Conservation (phyloP, 2,113 vertebrate genomes). For the Neogale vison region DNA sequence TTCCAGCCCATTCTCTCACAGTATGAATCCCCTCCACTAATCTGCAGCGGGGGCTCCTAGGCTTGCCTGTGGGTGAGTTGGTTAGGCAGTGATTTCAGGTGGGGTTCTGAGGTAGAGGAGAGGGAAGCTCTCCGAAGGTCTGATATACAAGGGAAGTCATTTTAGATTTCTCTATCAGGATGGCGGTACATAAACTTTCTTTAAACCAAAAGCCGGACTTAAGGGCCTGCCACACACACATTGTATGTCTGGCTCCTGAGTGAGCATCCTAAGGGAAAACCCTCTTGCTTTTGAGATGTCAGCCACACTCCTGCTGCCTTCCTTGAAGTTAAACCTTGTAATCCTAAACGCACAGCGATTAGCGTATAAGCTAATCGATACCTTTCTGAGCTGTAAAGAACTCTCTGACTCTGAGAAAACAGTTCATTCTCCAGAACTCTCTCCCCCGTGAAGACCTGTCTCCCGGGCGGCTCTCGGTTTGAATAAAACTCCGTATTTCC, state of each 20-base stretch:
- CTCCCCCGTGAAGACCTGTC: not conserved
- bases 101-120: not conserved
- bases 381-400: not conserved
- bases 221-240: not conserved
- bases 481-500: not conserved
- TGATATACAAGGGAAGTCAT: not conserved
- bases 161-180: not conserved
- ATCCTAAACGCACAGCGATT: no score
- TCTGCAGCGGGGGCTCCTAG: not conserved
- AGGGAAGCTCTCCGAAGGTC: not conserved
- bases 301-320: no score
- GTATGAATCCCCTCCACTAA: not conserved
- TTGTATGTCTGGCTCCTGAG: not conserved
- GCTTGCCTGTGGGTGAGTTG: not conserved
- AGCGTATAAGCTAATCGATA: not conserved
- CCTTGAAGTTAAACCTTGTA: not conserved
- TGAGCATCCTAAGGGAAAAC: not conserved
- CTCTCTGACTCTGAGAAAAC: not conserved
- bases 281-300: not conserved
- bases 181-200: not conserved
- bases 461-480: not conserved
- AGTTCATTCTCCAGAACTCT: not conserved
- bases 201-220: not conserved
- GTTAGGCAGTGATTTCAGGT: not conserved
- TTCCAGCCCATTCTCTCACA: not conserved